These are phyloP conservation scores for Propithecus deckenii DNA, from an alignment of 2,797 vertebrate species.

Conservation along the genomic window DNA sequence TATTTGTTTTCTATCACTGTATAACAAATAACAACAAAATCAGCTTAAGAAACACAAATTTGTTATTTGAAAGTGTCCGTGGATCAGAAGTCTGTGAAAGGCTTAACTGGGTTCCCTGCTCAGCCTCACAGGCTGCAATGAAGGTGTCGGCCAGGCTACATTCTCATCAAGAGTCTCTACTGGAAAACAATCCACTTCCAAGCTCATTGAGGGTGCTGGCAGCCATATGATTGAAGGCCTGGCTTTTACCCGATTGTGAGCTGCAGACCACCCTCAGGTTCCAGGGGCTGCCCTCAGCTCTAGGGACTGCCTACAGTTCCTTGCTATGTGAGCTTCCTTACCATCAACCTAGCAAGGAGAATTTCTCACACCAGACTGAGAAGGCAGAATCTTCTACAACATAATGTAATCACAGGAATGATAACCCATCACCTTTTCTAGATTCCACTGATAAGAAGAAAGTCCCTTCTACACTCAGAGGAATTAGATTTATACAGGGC, in stretches of 20 bases:
- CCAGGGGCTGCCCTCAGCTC: not conserved
- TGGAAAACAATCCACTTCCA: not conserved
- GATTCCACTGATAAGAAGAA: not conserved
- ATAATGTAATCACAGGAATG: not conserved
- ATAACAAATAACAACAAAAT: not conserved
- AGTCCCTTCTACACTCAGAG: not conserved
- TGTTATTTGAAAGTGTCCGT: not conserved
- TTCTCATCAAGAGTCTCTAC: not conserved
- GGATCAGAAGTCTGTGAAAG: not conserved
- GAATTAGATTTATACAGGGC: accelerated
- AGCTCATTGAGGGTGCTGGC: not conserved
- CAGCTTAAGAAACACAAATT: not conserved
- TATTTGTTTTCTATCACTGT: not conserved
- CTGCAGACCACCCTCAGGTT: too few relatives aligned
- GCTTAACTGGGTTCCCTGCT: not conserved
- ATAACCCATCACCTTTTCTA: not conserved
- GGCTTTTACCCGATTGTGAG: not conserved
- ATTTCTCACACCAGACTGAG: not conserved
- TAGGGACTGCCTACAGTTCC: not conserved
- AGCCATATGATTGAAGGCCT: not conserved
- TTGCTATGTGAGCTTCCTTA: not conserved
- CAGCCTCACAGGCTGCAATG: not conserved
- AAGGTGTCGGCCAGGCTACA: not conserved
- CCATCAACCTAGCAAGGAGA: not conserved
- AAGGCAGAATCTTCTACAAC: not conserved